Evolutionary conservation across 35 echinoderm and acorn worm genomes (phyloP).

Genomic region (Heliocidaris erythrogramma): DNA sequence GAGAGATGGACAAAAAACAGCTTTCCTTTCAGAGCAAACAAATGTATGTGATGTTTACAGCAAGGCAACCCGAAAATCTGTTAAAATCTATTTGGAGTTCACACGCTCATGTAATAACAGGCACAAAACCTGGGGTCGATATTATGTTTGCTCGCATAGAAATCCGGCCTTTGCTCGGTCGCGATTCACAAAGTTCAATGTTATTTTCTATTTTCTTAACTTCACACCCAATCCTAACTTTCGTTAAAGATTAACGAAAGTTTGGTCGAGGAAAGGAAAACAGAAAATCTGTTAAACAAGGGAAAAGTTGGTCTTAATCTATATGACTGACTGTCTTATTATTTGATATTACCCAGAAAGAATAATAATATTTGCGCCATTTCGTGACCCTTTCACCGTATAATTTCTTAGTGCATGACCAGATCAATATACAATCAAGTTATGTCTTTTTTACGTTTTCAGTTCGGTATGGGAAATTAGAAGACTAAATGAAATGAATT

Average conservation of each 20-base stretch:
- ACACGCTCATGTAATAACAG: background rate
- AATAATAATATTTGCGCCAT: background rate
- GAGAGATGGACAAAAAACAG: background rate
- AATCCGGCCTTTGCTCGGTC: background rate
- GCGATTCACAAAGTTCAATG: background rate
- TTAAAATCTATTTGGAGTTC: background rate
- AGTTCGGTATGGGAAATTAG: background rate
- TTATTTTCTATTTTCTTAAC: constrained; percentile 6
- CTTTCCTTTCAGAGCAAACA: background rate
- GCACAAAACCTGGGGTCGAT: background rate
- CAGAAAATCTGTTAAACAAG: background rate
- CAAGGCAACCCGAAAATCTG: background rate
- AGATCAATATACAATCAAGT: background rate
- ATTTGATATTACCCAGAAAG: background rate
- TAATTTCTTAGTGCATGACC: background rate
- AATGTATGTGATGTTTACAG: background rate
- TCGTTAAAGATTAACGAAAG: constrained; percentile 12
- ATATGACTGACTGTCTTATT: background rate
- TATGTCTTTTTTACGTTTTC: background rate
- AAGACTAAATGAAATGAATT: background rate
- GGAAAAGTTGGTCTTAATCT: background rate
- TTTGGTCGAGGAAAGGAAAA: background rate
- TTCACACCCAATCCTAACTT: background rate
- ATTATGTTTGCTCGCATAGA: background rate
- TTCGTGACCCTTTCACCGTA: background rate